phyloP scores from a whole-genome alignment of 1,140 invertebrate genomes.

The Nixonia krombeini region DNA sequence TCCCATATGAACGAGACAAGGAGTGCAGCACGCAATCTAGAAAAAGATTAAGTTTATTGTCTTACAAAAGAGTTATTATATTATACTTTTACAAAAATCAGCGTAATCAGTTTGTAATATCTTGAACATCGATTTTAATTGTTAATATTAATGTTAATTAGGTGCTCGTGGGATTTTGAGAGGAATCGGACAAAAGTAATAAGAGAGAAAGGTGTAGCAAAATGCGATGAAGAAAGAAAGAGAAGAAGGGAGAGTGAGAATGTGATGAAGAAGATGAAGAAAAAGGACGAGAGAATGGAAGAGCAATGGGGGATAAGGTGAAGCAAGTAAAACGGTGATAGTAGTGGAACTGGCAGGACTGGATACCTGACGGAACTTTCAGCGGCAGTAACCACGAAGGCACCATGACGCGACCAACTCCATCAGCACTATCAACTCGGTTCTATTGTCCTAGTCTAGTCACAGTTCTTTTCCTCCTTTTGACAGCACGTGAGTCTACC shows the following conservation, averaged over 20 bases:
- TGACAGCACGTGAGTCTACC: conserved; percentile 61
- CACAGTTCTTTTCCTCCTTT: conserved; percentile 55
- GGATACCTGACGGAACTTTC: conserved; percentile 61
- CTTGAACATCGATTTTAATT: no score
- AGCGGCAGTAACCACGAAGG: conserved; percentile 67
- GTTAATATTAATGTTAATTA: no score
- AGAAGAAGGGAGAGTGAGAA: conserved; percentile 16
- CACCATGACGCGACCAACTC: conserved; percentile 68
- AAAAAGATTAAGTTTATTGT: no score
- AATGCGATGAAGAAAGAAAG: neutral
- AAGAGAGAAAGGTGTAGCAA: neutral
- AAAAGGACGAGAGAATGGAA: conserved; percentile 35
- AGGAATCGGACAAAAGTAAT: neutral
- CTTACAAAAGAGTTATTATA: no score
- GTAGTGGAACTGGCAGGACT: conserved; percentile 66
- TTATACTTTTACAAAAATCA: no score
- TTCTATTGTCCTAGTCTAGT: conserved; percentile 54
- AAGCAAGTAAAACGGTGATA: conserved; percentile 52
- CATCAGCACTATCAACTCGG: conserved; percentile 54
- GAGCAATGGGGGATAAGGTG: conserved; percentile 48
- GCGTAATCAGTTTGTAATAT: no score
- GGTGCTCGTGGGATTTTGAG: no score
- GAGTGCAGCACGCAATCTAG: no score
- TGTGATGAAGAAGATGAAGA: conserved; percentile 13
- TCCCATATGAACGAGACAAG: neutral